Conservation (phyloP, 2,797 vertebrate genomes). For the Myotis daubentonii region DNA sequence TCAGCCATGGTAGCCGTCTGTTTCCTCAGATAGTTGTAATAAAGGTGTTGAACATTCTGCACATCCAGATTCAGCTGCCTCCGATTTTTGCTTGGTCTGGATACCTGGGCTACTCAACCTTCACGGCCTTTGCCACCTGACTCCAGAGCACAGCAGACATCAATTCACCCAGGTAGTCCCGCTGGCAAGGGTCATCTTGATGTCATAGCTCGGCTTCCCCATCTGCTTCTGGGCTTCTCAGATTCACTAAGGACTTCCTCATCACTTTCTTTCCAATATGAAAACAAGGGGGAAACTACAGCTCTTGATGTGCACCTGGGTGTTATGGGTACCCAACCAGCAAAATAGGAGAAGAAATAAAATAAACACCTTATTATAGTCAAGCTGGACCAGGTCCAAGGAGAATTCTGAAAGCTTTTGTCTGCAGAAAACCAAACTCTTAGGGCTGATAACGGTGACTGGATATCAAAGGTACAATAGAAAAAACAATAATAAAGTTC, state of each 20-base stretch:
- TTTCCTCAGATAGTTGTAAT: not conserved
- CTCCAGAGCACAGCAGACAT: not conserved
- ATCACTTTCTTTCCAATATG: slow-evolving; percentile 59
- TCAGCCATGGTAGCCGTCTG: not conserved
- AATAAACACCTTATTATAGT: slow-evolving; percentile 68
- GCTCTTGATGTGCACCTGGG: slow-evolving; percentile 70
- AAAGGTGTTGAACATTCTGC: slow-evolving; percentile 23
- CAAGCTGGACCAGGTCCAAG: slow-evolving; percentile 56
- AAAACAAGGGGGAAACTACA: slow-evolving; percentile 64
- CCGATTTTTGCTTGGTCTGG: slow-evolving; percentile 38
- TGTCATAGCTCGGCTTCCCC: slow-evolving; percentile 54
- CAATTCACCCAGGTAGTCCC: slow-evolving; percentile 26
- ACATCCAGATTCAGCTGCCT: slow-evolving; percentile 57
- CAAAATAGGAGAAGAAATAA: slow-evolving; percentile 61
- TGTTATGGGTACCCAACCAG: slow-evolving; percentile 61
- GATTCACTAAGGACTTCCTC: slow-evolving; percentile 47
- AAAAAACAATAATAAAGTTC: slow-evolving; percentile 8
- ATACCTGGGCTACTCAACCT: not conserved
- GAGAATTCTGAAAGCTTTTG: slow-evolving; percentile 59
- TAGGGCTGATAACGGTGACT: slow-evolving; percentile 17
- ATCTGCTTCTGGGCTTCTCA: slow-evolving; percentile 58
- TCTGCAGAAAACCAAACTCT: slow-evolving; percentile 56
- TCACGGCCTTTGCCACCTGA: slow-evolving; percentile 17
- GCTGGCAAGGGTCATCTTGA: not conserved
- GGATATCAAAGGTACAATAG: slow-evolving; percentile 61